phyloP scores from a whole-genome alignment of 2,888 invertebrate species.

The Noctua comes region DNA sequence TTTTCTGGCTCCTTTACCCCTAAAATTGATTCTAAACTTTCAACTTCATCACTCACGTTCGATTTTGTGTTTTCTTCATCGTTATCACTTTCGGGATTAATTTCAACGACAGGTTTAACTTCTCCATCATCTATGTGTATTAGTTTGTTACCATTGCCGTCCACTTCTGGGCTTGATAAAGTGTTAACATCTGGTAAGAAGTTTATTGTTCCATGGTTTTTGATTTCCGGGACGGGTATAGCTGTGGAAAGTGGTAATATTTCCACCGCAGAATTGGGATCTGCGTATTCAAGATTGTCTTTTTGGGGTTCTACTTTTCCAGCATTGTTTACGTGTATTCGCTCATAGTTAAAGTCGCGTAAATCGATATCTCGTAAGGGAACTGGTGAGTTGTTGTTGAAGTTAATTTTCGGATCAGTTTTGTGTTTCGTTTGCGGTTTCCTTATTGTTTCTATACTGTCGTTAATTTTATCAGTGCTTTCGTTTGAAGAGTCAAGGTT shows the following conservation, averaged over 20 bases:
- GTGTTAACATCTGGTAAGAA: conserved; percentile 45
- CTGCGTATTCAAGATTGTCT: conserved; percentile 68
- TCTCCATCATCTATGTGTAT: conserved; percentile 81
- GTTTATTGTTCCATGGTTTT: conserved; percentile 49
- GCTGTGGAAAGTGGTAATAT: conserved; percentile 60
- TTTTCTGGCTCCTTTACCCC: conserved; percentile 67
- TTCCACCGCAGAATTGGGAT: conserved; percentile 66
- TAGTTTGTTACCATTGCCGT: conserved; percentile 67
- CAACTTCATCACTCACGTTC: conserved; percentile 67
- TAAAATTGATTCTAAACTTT: conserved; percentile 74
- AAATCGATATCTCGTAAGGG: conserved; percentile 77
- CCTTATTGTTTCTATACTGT: conserved; percentile 20
- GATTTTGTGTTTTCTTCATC: conserved; percentile 72
- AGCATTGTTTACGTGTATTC: conserved; percentile 74
- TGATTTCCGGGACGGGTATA: conserved; percentile 55
- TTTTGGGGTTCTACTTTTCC: conserved; percentile 72
- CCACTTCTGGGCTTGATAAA: conserved; percentile 42
- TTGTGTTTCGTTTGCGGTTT: conserved; percentile 36
- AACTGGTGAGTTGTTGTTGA: conserved; percentile 56
- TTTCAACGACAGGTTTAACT: conserved; percentile 85
- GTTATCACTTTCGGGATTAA: conserved; percentile 75
- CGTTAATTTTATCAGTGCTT: conserved; percentile 53
- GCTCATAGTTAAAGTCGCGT: conserved; percentile 79
- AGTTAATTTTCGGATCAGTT: conserved; percentile 17
- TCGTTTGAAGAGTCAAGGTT: conserved; percentile 51